Conservation (phyloP, 2,113 vertebrate genomes). For the Trichechus manatus region DNA sequence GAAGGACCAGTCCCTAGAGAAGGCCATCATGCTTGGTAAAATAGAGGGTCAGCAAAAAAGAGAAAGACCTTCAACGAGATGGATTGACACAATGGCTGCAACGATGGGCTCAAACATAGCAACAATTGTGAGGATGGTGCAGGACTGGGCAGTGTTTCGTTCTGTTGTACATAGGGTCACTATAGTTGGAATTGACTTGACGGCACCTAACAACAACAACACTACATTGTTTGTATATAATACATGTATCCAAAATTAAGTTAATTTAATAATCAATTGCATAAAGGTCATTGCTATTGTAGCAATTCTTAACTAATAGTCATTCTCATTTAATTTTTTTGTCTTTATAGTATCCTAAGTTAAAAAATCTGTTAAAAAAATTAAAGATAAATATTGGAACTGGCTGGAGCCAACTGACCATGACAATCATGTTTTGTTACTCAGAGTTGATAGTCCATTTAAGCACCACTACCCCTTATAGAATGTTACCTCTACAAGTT, state of each 20-base stretch:
- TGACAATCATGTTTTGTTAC: background rate
- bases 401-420: background rate
- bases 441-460: background rate
- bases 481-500: background rate
- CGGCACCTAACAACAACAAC: no score
- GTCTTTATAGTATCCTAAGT: background rate
- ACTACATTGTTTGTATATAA: background rate
- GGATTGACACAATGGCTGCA: no score
- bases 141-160: no score
- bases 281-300: background rate
- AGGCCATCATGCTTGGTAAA: no score
- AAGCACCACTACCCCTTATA: background rate
- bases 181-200: no score
- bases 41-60: no score
- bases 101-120: no score
- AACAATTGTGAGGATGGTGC: no score
- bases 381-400: background rate
- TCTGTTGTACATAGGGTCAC: no score
- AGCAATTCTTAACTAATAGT: background rate
- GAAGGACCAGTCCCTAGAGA: no score
- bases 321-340: background rate
- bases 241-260: background rate
- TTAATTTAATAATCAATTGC: background rate
- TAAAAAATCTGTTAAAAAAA: background rate
- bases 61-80: no score